phyloP scores from a whole-genome alignment of 2,888 invertebrate genomes.

The Euclidia mi region DNA sequence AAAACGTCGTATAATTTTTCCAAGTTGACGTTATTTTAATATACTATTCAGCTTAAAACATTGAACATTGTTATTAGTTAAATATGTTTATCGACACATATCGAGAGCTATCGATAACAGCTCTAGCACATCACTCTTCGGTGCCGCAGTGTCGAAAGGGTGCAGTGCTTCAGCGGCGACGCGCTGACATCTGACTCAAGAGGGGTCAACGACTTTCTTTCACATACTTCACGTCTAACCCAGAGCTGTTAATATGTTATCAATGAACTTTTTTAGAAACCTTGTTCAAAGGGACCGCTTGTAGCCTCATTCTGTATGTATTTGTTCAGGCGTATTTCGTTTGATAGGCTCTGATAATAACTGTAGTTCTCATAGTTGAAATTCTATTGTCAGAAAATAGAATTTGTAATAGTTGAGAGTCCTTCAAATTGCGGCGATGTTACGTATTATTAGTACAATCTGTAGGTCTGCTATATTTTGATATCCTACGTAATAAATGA shows the following conservation, averaged over 20 bases:
- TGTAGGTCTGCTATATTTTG: too few relatives aligned
- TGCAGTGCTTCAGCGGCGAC: constrained; percentile 81
- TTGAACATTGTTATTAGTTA: too few relatives aligned
- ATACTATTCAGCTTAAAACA: too few relatives aligned
- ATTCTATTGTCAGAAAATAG: too few relatives aligned
- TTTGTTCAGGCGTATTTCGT: not conserved
- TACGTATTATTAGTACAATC: too few relatives aligned
- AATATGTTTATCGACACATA: constrained; percentile 58
- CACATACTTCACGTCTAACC: constrained; percentile 63
- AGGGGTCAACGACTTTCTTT: constrained; percentile 78
- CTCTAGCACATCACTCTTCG: constrained; percentile 65
- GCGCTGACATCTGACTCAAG: constrained; percentile 83
- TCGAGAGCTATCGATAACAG: constrained; percentile 18
- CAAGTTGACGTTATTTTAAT: too few relatives aligned
- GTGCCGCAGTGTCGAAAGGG: constrained; percentile 87
- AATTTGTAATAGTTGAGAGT: too few relatives aligned
- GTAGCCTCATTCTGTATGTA: too few relatives aligned
- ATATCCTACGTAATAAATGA: too few relatives aligned
- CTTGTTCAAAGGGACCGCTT: constrained; percentile 34
- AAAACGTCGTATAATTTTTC: too few relatives aligned
- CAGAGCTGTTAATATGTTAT: constrained; percentile 55
- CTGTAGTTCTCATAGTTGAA: too few relatives aligned
- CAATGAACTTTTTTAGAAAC: constrained; percentile 49
- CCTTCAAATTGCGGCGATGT: too few relatives aligned
- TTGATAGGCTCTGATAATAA: not conserved